Percentiles rank a stretch among this genome's conserved stretches.
These are phyloP conservation scores for Lepisosteus osseus DNA, from an alignment of 2,113 vertebrate genomes.

Conservation along the genomic window DNA sequence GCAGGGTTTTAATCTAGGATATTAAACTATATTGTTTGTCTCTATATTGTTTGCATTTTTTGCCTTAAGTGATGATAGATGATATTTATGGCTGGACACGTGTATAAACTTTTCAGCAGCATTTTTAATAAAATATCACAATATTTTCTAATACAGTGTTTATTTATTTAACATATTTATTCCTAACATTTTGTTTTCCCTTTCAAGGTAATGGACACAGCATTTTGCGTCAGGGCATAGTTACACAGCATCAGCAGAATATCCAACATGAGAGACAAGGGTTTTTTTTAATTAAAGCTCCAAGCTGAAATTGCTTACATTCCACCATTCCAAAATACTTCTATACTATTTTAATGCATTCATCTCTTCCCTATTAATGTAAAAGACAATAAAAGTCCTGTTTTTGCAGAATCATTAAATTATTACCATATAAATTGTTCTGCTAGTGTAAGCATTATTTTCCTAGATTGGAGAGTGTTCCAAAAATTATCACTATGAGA, in stretches of 20 bases:
- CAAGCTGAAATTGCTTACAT: no score
- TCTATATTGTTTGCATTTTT: conserved; percentile 82
- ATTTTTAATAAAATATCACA: conserved; percentile 97
- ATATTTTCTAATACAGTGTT: conserved; percentile 89
- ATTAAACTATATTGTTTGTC: conserved; percentile 67
- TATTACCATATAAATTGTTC: neutral
- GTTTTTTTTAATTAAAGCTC: no score
- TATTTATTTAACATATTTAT: conserved; percentile 19
- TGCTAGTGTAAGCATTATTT: neutral
- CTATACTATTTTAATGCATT: neutral
- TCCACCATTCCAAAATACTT: no score
- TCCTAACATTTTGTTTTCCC: neutral
- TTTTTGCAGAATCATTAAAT: conserved; percentile 6
- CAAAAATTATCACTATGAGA: conserved; percentile 1
- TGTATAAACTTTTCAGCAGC: conserved; percentile 94
- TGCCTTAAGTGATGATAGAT: conserved; percentile 84
- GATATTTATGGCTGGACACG: conserved; percentile 92
- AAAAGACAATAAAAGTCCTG: neutral
- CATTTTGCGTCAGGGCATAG: neutral
- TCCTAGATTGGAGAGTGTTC: neutral
- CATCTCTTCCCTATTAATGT: neutral
- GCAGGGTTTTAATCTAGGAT: conserved; percentile 73
- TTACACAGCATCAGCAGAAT: no score
- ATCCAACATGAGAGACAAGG: no score
- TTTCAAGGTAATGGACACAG: neutral